Evolutionary conservation across 2,113 vertebrate species (phyloP), one percentile per base, ranked within the genome.

Genomic region (Gymnorhina tibicen): DNA sequence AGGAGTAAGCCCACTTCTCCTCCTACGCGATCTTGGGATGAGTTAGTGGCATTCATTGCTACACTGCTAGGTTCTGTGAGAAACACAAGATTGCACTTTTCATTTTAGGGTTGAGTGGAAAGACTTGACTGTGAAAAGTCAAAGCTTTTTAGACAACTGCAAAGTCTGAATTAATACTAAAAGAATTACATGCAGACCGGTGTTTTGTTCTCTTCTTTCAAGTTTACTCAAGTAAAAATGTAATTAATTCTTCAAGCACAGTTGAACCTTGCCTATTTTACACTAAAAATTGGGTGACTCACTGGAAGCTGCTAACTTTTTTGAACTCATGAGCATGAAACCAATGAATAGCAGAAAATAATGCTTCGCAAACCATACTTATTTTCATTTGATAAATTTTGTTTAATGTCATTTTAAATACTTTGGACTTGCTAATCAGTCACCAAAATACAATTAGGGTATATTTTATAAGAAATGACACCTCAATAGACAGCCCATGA

Each of bases 151-250:
- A 84, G 78, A 87, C 52, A 81, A 81, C 47, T 52, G 19, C 17
- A 30, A 84, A 92, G 39, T 72, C 84, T 85, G 64, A 91, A 85
- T 91, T 87, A 87, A 77, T 69, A 49, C 62, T 77, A 58, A 73
- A 93, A 91, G n/a, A 93, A 89, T 82, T 89, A 84, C 39, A 90
- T 41, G 42, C 41, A 87, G 30, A 46, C 41, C 69, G 44, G 49
- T 89, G 77, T 88, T 93, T 90, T 96, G 27, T 87, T 96, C 79
- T 91, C 44, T 76, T 95, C 55, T 93, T 95, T 96, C 83, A 94
- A 67, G n/a, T 68, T 91, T 85, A 78, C 79, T 94, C 70, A 39
- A 75, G 74, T 87, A 93, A 74, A 89, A 78, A 96, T 89, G 56
- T 53, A 94, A 87, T 94, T 93, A 82, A 89, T 96, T 90, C 78